These are phyloP conservation scores for Euura lappo DNA, from an alignment of 1,140 invertebrate species.

Conservation along the genomic window DNA sequence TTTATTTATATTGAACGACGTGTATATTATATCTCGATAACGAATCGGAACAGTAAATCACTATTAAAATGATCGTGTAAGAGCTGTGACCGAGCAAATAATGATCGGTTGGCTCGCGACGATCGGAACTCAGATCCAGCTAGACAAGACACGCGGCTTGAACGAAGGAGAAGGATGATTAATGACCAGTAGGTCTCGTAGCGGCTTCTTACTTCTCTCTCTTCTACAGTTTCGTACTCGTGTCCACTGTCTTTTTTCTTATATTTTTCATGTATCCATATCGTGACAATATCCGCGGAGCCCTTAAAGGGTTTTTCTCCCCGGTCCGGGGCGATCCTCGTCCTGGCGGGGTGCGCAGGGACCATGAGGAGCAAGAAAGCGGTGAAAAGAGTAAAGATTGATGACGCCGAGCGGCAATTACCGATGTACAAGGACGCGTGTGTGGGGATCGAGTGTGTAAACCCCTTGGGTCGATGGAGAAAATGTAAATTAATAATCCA, in stretches of 20 bases:
- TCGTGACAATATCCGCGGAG: too few species aligned
- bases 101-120: neutral
- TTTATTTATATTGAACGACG: neutral
- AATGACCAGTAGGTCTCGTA: neutral
- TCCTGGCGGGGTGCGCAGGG: too few species aligned
- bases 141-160: too few species aligned
- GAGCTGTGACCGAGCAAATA: constrained; percentile 4
- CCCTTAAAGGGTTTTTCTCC: too few species aligned
- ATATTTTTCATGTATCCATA: too few species aligned
- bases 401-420: neutral
- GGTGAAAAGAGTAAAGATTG: too few species aligned
- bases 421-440: neutral
- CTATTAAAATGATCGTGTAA: neutral
- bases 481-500: constrained; percentile 2
- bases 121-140: too few species aligned
- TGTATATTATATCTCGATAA: neutral
- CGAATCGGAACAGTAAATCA: constrained; percentile 1
- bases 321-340: too few species aligned
- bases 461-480: neutral
- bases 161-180: neutral
- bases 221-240: too few species aligned
- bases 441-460: neutral
- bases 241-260: too few species aligned
- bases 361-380: too few species aligned
- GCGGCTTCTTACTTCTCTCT: too few species aligned